Conservation (phyloP, 2,888 invertebrate species). For the Nomada ruficornis region DNA sequence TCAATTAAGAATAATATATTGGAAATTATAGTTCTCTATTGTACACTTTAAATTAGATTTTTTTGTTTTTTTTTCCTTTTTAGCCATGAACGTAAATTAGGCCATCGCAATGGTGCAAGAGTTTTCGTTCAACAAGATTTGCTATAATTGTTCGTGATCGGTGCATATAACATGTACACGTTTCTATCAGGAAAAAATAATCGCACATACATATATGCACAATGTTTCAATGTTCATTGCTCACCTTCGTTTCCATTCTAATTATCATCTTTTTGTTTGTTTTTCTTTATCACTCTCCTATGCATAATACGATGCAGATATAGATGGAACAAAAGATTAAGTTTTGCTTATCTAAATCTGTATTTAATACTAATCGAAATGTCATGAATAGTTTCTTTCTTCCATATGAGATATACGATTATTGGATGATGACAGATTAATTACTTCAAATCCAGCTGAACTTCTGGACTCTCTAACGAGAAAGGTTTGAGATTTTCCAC, state of each 20-base stretch:
- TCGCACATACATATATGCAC: constrained; percentile 16
- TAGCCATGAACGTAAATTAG: constrained; percentile 60
- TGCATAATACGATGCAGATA: constrained; percentile 47
- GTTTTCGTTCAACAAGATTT: constrained; percentile 23
- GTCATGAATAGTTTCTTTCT: constrained; percentile 42
- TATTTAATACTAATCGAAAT: constrained; percentile 54
- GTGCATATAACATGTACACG: constrained; percentile 24
- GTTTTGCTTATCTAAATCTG: constrained; percentile 35
- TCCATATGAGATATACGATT: constrained; percentile 2
- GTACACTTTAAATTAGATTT: constrained; percentile 19
- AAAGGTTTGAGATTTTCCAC: constrained; percentile 83
- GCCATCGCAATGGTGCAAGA: constrained; percentile 47
- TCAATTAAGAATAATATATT: constrained; percentile 30
- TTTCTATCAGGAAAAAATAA: constrained; percentile 24
- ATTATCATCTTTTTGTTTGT: constrained; percentile 18
- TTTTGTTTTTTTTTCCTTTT: constrained; percentile 8
- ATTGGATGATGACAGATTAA: constrained; percentile 19
- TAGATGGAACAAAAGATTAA: constrained; percentile 25
- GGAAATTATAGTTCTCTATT: constrained; percentile 35
- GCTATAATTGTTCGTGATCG: constrained; percentile 39
- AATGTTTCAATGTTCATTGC: constrained; percentile 25
- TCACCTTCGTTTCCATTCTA: constrained; percentile 19
- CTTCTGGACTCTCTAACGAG: constrained; percentile 80
- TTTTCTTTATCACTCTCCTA: constrained; percentile 24
- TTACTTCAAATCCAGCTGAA: constrained; percentile 82